Evolutionary conservation across 2,888 invertebrate genomes (phyloP).

Genomic region (Diaprepes abbreviatus): DNA sequence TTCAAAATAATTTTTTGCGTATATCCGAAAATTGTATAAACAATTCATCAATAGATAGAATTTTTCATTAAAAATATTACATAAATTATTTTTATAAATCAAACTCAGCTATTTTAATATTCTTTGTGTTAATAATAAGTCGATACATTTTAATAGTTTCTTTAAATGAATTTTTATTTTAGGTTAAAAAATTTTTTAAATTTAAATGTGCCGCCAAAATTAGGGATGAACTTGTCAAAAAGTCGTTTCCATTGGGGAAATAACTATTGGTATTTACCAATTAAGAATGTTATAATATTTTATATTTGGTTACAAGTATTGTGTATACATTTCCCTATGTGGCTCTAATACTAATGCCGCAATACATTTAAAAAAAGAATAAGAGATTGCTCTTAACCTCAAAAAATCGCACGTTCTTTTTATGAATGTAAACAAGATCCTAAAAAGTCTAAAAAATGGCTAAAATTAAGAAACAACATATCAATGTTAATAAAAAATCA

Average conservation of each 20-base stretch:
- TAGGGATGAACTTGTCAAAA: not conserved
- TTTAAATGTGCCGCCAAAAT: not conserved
- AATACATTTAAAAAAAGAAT: not conserved
- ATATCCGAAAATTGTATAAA: not conserved
- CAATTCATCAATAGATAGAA: no score
- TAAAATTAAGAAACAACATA: conserved; percentile 37
- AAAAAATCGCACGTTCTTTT: conserved; percentile 9
- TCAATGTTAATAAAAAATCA: conserved; percentile 26
- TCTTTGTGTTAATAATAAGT: no score
- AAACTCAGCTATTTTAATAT: no score
- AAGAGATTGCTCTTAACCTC: conserved; percentile 4
- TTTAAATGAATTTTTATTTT: no score
- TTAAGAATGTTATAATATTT: no score
- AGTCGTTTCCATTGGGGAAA: not conserved
- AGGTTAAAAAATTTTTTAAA: no score
- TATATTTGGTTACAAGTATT: no score
- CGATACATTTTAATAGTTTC: no score
- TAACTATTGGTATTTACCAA: no score
- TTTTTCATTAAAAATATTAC: no score
- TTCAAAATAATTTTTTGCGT: not conserved
- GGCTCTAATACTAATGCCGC: not conserved
- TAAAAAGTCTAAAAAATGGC: conserved; percentile 34
- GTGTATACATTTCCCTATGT: no score
- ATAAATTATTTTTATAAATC: no score
- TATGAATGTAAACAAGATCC: conserved; percentile 3